Percentiles rank a stretch among this genome's conserved stretches.
phyloP scores from a whole-genome alignment of 2,888 invertebrate species.

The Kryphioiulus occultus region DNA sequence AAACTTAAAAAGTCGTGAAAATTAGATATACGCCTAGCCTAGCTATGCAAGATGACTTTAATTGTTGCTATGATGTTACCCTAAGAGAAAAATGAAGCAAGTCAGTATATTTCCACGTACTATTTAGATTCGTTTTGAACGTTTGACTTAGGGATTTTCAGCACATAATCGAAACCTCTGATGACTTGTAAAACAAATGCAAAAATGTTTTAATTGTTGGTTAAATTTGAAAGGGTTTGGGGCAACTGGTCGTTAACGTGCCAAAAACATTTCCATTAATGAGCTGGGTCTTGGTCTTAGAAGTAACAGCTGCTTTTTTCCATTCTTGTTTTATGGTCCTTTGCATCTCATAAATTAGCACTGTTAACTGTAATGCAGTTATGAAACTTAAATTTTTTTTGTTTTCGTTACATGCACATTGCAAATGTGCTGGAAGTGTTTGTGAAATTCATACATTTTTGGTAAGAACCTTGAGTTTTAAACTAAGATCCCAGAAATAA shows the following conservation, averaged over 20 bases:
- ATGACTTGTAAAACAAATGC: no score
- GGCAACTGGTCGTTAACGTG: background rate
- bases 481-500: background rate
- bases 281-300: background rate
- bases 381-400: background rate
- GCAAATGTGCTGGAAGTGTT: background rate
- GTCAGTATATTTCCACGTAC: background rate
- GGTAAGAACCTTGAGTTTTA: background rate
- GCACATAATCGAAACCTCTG: background rate
- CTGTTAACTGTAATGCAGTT: background rate
- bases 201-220: no score
- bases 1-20: background rate
- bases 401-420: background rate
- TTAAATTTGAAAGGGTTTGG: background rate
- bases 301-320: background rate
- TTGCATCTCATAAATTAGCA: background rate
- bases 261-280: constrained; percentile 26
- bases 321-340: background rate
- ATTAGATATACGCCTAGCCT: background rate
- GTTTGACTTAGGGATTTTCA: background rate
- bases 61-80: background rate
- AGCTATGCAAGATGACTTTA: background rate
- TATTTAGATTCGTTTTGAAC: background rate
- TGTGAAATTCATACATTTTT: background rate
- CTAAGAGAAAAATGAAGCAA: background rate